phyloP scores from a whole-genome alignment of 2,797 vertebrate species.

The Labroides dimidiatus region DNA sequence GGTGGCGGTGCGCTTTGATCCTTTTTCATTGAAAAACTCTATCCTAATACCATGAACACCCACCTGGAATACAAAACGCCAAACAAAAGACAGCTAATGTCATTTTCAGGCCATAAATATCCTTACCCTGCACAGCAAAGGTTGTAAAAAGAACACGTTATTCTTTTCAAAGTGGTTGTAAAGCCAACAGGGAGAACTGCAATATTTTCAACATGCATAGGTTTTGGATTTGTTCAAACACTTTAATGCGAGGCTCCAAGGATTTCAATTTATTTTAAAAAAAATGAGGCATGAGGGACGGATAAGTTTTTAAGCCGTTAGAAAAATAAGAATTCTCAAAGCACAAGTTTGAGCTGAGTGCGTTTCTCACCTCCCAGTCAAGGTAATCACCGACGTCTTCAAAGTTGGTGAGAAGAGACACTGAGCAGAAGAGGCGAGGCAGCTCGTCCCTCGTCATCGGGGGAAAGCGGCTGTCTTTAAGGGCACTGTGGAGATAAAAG shows the following conservation, averaged over 20 bases:
- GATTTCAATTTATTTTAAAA: neutral
- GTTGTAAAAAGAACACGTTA: neutral
- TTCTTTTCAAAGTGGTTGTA: neutral
- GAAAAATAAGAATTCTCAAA: neutral
- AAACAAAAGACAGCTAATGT: slow-evolving; percentile 3
- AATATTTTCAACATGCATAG: neutral
- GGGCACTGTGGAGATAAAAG: slow-evolving; percentile 90
- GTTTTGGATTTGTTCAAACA: neutral
- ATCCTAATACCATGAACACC: slow-evolving; percentile 99
- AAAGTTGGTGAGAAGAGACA: slow-evolving; percentile 99
- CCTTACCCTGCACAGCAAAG: neutral
- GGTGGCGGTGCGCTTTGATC: slow-evolving; percentile 99
- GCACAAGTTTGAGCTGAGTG: no score
- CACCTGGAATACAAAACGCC: slow-evolving; percentile 87
- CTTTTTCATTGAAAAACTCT: slow-evolving; percentile 99
- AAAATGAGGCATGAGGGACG: neutral
- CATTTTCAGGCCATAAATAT: neutral
- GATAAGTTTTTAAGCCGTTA: neutral
- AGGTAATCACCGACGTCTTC: slow-evolving; percentile 99
- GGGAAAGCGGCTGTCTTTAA: slow-evolving; percentile 99
- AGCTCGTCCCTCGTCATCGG: slow-evolving; percentile 99
- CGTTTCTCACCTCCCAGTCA: slow-evolving; percentile 97
- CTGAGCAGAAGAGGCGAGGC: slow-evolving; percentile 99
- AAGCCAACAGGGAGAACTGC: neutral
- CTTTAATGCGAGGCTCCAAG: neutral